These are phyloP conservation scores for Leptopilina clavipes DNA, from an alignment of 1,140 invertebrate species.

Conservation along the genomic window DNA sequence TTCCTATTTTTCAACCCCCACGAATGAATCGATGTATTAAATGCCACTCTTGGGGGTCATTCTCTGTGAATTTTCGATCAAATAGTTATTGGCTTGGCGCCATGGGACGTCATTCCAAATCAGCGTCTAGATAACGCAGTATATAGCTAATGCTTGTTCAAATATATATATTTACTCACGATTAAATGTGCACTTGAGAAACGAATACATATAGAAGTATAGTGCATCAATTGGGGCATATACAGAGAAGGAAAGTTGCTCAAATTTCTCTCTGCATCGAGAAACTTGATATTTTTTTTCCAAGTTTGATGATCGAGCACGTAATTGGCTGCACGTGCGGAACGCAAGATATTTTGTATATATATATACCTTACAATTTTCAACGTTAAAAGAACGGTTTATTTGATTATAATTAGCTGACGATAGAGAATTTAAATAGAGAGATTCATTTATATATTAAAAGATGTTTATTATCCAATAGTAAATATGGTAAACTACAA, in stretches of 20 bases:
- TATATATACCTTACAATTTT: background rate
- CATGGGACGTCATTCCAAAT: conserved; percentile 20
- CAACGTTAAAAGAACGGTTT: background rate
- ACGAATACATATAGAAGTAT: background rate
- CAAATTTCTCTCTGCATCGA: background rate
- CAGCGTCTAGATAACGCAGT: conserved; percentile 4
- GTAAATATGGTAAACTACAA: no score
- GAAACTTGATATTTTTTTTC: conserved; percentile 18
- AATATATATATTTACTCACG: background rate
- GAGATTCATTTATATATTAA: no score
- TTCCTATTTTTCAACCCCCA: conserved; percentile 35
- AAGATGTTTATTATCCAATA: no score
- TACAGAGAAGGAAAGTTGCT: background rate
- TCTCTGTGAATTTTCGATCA: conserved; percentile 50
- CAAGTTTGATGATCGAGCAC: conserved; percentile 1
- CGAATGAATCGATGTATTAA: conserved; percentile 54
- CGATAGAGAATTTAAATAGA: no score
- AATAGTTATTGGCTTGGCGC: background rate
- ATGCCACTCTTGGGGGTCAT: conserved; percentile 39
- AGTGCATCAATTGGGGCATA: background rate
- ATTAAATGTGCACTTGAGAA: background rate
- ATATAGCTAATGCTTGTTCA: conserved; percentile 19
- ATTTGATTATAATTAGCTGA: background rate
- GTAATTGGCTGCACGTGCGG: conserved; percentile 17
- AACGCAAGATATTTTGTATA: background rate